Evolutionary conservation across 53 echinoderm and acorn worm genomes (phyloP), one percentile per base, ranked within the genome.

Genomic region (Holothuria leucospilota): DNA sequence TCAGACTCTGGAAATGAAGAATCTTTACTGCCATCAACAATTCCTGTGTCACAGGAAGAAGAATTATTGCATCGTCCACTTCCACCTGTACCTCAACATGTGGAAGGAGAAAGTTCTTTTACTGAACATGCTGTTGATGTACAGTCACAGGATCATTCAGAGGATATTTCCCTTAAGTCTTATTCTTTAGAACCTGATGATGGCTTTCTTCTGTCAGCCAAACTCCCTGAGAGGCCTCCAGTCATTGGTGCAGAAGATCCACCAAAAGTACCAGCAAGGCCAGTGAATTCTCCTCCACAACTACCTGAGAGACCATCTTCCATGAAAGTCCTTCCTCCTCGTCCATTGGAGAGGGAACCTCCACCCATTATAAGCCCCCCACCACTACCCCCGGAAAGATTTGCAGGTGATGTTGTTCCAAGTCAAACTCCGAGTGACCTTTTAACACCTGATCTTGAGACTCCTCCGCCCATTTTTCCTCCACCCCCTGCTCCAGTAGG

Each of bases 161-260:
- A 30, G 16, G 20, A 13, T 16, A 27, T 61, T 21, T 28, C 25
- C 39, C 51, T 20, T 12, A 34, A 20, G 28, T 20, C 20, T 11
- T 20, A 34, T 80, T 26, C 29, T 13, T 29, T 25, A 26, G 78
- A 78, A 25, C 13, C 59, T 59, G 14, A 15, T 13, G 52, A 59
- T 23, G 28, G 11, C n/a, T 52, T 52, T 13, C 25, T 53, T 29
- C 78, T 52, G 18, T 56, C 78, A 16, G 56, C 5, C 1, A 18
- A 56, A 56, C 29, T 78, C 20, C 78, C 78, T 78, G 59, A 41
- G 26, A 78, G 78, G 28, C 78, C 78, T 23, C 56, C 78, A 46
- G 61, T 46, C 8, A 73, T 80, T 80, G 80, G 80, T 24, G 60
- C 61, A 28, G 80, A 80, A 29, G 80, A 80, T 61, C 80, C 80